A percentile compares a stretch with the other conserved stretches of the same genome.
These are phyloP conservation scores for Cochlearius cochlearius DNA, from an alignment of 2,113 vertebrate species.

Conservation along the genomic window DNA sequence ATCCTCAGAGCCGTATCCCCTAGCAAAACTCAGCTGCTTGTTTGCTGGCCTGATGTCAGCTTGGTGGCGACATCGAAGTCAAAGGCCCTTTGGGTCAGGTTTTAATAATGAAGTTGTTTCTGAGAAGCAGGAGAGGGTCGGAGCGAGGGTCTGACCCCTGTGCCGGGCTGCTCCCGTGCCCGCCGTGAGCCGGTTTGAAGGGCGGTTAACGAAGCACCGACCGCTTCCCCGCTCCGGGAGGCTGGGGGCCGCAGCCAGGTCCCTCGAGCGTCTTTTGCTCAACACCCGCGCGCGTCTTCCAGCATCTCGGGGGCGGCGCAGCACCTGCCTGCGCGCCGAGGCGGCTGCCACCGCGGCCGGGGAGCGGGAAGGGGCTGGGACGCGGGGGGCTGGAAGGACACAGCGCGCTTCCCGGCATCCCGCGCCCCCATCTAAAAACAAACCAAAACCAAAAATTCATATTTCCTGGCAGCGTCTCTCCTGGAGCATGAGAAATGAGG, in stretches of 20 bases:
- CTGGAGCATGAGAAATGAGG: background rate
- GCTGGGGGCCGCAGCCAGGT: too few species aligned
- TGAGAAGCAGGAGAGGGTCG: background rate
- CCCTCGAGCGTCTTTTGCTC: background rate
- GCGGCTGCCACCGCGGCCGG: fast-evolving
- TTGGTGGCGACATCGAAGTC: fast-evolving
- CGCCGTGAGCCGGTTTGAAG: too few species aligned
- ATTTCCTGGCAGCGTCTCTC: background rate
- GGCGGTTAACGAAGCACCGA: too few species aligned
- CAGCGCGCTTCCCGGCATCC: background rate
- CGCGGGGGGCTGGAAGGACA: background rate
- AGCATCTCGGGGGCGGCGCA: background rate
- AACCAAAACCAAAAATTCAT: background rate
- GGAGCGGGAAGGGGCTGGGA: background rate
- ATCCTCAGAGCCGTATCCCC: fast-evolving
- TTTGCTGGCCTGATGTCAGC: background rate
- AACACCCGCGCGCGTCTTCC: fast-evolving
- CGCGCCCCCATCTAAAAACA: background rate
- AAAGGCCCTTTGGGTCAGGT: background rate
- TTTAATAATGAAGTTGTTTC: background rate
- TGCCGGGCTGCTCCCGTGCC: background rate
- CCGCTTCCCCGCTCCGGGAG: too few species aligned
- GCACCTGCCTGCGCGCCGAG: background rate
- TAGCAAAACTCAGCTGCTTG: background rate
- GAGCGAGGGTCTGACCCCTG: background rate